Conservation (phyloP, 2,888 invertebrate genomes). For the Laothoe populi region DNA sequence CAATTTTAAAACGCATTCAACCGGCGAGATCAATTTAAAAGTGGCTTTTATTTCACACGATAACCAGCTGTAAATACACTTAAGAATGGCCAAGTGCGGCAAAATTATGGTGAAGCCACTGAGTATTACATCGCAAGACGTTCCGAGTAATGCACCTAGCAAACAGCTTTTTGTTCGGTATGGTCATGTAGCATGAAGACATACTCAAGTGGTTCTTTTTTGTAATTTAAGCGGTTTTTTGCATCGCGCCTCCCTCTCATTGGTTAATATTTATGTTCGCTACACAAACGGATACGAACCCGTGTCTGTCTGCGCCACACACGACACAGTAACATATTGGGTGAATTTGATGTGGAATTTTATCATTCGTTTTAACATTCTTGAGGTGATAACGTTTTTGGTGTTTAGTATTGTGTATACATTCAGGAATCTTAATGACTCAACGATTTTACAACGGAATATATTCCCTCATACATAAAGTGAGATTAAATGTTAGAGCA, state of each 20-base stretch:
- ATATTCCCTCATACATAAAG: too few species aligned
- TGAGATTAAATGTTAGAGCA: too few species aligned
- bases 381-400: conserved; percentile 1
- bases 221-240: conserved; percentile 53
- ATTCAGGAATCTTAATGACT: neutral
- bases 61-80: conserved; percentile 47
- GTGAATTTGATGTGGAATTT: conserved; percentile 17
- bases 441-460: neutral
- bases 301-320: conserved; percentile 16
- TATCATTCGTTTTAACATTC: conserved; percentile 21
- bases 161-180: conserved; percentile 29
- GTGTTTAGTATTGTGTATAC: neutral
- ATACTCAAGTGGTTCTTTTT: conserved; percentile 22
- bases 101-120: conserved; percentile 49
- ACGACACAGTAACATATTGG: neutral
- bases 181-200: conserved; percentile 14
- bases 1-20: conserved; percentile 42
- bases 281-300: conserved; percentile 25
- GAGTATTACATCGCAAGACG: conserved; percentile 36
- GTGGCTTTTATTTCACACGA: conserved; percentile 49
- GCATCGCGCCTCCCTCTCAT: conserved; percentile 34
- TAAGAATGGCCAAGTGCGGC: conserved; percentile 41
- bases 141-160: conserved; percentile 22
- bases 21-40: conserved; percentile 47
- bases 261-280: conserved; percentile 27